Conservation (phyloP, 2,797 vertebrate species). For the Spinus pinus region DNA sequence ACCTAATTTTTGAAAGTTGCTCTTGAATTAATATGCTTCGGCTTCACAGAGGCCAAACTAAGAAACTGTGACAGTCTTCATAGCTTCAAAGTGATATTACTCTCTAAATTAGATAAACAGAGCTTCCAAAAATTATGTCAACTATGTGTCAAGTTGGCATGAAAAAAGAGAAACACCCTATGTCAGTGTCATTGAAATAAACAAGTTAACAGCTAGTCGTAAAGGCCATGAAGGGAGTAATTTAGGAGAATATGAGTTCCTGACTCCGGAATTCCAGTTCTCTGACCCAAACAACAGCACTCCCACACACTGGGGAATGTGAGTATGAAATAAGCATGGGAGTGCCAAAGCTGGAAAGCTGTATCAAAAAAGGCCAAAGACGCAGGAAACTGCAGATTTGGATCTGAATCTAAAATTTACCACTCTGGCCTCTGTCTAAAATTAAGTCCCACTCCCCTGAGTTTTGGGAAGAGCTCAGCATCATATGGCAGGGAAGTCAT, state of each 20-base stretch:
- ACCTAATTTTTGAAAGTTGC: background rate
- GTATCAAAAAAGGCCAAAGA: background rate
- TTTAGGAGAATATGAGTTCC: constrained; percentile 44
- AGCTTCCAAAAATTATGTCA: constrained; percentile 43
- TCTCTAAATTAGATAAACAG: constrained; percentile 23
- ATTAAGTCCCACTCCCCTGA: background rate
- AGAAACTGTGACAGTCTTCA: background rate
- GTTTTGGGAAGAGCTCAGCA: background rate
- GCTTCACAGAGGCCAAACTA: background rate
- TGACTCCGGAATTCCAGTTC: constrained; percentile 45
- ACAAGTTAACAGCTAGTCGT: constrained; percentile 28
- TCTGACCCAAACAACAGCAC: constrained; percentile 52
- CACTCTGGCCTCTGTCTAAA: background rate
- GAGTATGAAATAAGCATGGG: background rate
- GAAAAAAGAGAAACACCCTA: constrained; percentile 35
- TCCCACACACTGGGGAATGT: constrained; percentile 49
- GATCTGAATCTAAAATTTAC: background rate
- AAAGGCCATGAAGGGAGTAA: constrained; percentile 7
- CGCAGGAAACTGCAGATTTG: constrained; percentile 11
- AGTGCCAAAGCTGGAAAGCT: constrained; percentile 28
- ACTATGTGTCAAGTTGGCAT: constrained; percentile 33
- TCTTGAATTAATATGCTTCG: background rate
- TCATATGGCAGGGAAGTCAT: background rate
- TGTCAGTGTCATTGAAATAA: constrained; percentile 29
- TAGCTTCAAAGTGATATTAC: background rate